These are phyloP conservation scores for Peromyscus melanophrys DNA, from an alignment of 2,797 vertebrate genomes.

Conservation along the genomic window DNA sequence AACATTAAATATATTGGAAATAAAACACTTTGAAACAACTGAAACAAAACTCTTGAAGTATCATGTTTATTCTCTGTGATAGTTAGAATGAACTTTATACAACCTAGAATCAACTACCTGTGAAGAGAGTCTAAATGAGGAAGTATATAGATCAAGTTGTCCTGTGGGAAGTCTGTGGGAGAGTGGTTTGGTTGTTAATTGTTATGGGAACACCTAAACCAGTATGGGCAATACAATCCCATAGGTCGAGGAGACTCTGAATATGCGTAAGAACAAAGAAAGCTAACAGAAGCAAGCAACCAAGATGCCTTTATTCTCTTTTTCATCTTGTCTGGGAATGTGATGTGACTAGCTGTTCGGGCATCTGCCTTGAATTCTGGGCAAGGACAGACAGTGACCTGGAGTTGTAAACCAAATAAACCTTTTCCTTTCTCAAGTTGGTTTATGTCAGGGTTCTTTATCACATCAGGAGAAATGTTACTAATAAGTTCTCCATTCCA, in stretches of 20 bases:
- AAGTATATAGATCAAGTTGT: neutral
- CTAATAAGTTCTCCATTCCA: neutral
- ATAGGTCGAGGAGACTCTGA: neutral
- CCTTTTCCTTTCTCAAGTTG: neutral
- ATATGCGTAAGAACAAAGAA: neutral
- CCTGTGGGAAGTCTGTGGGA: neutral
- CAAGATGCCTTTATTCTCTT: neutral
- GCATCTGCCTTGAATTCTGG: neutral
- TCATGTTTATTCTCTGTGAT: neutral
- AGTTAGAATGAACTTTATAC: neutral
- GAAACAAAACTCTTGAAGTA: neutral
- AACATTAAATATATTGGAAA: neutral
- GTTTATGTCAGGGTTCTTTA: neutral
- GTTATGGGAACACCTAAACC: neutral
- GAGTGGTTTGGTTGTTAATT: neutral
- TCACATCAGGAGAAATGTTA: neutral
- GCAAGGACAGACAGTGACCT: neutral
- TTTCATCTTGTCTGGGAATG: neutral
- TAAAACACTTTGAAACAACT: conserved; percentile 38
- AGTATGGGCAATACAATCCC: neutral
- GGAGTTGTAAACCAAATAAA: neutral
- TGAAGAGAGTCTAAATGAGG: neutral
- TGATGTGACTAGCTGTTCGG: neutral
- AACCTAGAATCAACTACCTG: neutral
- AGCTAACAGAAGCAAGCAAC: neutral